phyloP scores from a whole-genome alignment of 2,113 vertebrate species.

The Hippocampus mohnikei region DNA sequence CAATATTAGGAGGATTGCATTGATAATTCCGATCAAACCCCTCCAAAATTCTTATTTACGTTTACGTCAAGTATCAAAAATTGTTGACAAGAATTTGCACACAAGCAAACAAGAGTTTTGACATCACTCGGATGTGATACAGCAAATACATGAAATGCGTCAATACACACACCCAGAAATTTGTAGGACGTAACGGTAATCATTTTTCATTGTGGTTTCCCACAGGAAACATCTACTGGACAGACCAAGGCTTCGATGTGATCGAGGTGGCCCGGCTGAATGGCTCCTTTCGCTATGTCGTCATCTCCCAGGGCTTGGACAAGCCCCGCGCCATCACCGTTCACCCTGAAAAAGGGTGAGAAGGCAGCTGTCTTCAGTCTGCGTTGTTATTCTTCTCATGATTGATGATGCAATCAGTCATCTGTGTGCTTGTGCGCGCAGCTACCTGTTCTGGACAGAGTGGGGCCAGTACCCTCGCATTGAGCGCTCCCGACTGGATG shows the following conservation, averaged over 20 bases:
- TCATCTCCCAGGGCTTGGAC: constrained; percentile 94
- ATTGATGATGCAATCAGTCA: constrained; percentile 13
- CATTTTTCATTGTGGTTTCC: neutral
- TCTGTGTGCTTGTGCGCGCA: constrained; percentile 45
- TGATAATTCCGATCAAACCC: no score
- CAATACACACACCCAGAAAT: neutral
- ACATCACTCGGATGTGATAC: neutral
- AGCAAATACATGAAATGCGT: neutral
- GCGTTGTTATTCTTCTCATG: constrained; percentile 7
- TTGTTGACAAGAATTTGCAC: no score
- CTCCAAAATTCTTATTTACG: no score
- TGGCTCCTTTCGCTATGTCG: constrained; percentile 94
- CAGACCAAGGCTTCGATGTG: constrained; percentile 95
- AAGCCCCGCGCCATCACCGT: constrained; percentile 95
- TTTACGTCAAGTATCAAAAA: no score
- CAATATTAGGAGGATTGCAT: no score
- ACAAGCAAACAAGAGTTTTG: no score
- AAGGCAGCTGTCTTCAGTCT: constrained; percentile 28
- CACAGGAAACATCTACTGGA: constrained; percentile 98
- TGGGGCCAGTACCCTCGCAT: constrained; percentile 98
- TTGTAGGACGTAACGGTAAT: neutral
- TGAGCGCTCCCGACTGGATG: constrained; percentile 88
- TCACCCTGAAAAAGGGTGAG: constrained; percentile 90
- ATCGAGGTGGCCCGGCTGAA: constrained; percentile 95
- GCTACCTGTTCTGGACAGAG: constrained; percentile 97